phyloP scores from a whole-genome alignment of 2,888 invertebrate genomes.

The Pristionchus maxplancki region DNA sequence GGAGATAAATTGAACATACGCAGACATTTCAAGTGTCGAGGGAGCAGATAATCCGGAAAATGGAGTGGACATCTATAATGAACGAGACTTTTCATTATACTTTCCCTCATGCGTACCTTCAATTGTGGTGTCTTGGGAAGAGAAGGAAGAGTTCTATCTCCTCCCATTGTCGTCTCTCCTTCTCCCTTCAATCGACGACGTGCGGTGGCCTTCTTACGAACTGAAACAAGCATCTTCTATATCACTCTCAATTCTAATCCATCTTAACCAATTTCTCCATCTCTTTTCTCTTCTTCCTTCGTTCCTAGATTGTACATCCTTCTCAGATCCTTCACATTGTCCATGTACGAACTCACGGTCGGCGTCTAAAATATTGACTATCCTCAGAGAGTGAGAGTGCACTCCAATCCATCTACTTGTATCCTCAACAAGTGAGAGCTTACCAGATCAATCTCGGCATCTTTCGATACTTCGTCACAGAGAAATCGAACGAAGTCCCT shows the following conservation, averaged over 20 bases:
- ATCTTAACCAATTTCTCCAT: background rate
- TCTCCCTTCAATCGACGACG: constrained; percentile 37
- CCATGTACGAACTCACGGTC: constrained; percentile 39
- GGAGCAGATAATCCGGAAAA: constrained; percentile 42
- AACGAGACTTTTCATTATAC: background rate
- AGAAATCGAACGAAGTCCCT: constrained; percentile 40
- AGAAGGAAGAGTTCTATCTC: background rate
- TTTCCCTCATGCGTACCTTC: background rate
- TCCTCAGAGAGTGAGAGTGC: background rate
- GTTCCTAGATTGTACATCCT: constrained; percentile 35
- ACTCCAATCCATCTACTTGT: background rate
- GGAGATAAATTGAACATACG: background rate
- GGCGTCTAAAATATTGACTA: constrained; percentile 20
- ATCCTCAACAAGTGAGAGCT: background rate
- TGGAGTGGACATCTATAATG: constrained; percentile 40
- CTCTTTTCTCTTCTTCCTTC: constrained; percentile 18
- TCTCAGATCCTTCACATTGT: constrained; percentile 47
- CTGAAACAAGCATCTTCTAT: background rate
- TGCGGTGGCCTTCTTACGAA: constrained; percentile 38
- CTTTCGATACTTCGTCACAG: constrained; percentile 29
- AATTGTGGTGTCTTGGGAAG: background rate
- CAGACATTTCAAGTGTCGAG: constrained; percentile 12
- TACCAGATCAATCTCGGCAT: constrained; percentile 48
- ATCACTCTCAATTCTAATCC: background rate
- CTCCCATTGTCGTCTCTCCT: background rate